Conservation (phyloP, 2,888 invertebrate species). For the Dolichopus griseipennis region DNA sequence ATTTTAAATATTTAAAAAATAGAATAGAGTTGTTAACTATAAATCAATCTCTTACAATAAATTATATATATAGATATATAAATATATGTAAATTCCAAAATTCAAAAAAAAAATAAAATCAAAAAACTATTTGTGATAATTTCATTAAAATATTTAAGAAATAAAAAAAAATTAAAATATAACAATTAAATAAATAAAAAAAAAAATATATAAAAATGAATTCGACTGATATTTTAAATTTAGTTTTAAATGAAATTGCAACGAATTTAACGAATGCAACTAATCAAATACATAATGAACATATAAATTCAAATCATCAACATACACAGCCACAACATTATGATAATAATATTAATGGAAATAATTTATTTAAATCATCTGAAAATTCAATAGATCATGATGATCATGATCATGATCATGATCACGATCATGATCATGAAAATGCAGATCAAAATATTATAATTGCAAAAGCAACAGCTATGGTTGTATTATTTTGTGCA, state of each 20-base stretch:
- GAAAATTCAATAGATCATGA: neutral
- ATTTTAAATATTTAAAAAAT: neutral
- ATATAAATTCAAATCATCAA: neutral
- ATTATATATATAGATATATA: too few relatives aligned
- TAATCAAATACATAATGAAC: neutral
- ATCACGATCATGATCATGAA: slow-evolving; percentile 23
- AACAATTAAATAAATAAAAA: neutral
- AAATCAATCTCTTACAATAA: neutral
- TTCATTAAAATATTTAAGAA: neutral
- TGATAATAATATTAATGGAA: neutral
- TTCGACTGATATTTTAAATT: slow-evolving; percentile 6
- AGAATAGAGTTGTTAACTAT: neutral
- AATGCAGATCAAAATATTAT: slow-evolving; percentile 47
- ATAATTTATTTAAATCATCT: neutral
- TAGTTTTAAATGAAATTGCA: neutral
- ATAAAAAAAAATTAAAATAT: neutral
- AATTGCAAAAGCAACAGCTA: slow-evolving; percentile 67
- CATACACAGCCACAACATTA: too few relatives aligned
- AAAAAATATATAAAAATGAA: neutral
- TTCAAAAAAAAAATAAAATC: neutral
- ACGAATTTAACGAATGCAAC: neutral
- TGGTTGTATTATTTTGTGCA: slow-evolving; percentile 65
- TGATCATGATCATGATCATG: slow-evolving; percentile 1
- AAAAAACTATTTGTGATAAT: neutral
- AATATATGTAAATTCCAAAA: too few relatives aligned